Evolutionary conservation across 1,140 invertebrate species (phyloP).

Genomic region (Monochamus saltuarius): DNA sequence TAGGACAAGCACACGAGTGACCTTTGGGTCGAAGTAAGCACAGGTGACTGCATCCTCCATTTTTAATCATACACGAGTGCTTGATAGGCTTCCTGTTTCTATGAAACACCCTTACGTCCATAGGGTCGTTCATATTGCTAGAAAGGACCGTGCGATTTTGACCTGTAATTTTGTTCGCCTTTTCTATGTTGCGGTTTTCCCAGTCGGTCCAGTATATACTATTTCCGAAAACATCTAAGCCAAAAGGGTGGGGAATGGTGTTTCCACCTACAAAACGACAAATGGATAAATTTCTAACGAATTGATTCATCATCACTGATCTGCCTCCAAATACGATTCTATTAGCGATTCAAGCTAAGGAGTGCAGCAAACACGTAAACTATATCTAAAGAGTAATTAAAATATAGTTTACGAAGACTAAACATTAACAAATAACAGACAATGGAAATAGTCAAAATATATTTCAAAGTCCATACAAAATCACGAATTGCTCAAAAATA

Average conservation of each 20-base stretch:
- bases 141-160: conserved; percentile 64
- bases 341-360: no score
- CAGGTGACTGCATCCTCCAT: conserved; percentile 85
- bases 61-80: conserved; percentile 72
- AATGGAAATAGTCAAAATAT: no score
- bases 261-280: conserved; percentile 35
- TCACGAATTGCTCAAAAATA: no score
- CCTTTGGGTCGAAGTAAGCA: conserved; percentile 77
- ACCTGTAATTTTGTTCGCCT: conserved; percentile 74
- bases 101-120: conserved; percentile 86
- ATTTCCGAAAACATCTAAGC: conserved; percentile 80
- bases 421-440: no score
- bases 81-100: conserved; percentile 60
- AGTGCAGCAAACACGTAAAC: no score
- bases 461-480: no score
- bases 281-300: no score
- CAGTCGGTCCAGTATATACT: conserved; percentile 89
- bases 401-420: no score
- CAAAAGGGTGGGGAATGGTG: conserved; percentile 79
- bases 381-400: no score
- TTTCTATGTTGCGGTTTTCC: conserved; percentile 72
- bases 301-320: no score
- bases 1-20: conserved; percentile 83
- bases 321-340: no score
- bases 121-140: conserved; percentile 70